A percentile compares a stretch with the other conserved stretches of the same genome.
These are phyloP conservation scores for Folsomia candida DNA, from an alignment of 2,888 invertebrate genomes.

Conservation along the genomic window DNA sequence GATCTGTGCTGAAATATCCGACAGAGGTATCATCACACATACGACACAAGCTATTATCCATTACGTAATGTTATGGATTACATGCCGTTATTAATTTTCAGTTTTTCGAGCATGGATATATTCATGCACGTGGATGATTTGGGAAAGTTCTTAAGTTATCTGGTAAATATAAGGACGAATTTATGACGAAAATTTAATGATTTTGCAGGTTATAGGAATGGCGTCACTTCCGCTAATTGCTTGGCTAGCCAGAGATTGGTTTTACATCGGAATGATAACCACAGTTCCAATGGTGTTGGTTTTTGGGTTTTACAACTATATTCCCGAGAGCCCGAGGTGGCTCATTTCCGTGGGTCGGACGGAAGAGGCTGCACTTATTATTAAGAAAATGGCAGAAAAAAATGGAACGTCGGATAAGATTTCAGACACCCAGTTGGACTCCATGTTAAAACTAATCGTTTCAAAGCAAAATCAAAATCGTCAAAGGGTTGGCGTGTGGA, in stretches of 20 bases:
- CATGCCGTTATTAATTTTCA: conserved; percentile 13
- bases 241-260: conserved; percentile 51
- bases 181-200: neutral
- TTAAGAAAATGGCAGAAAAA: conserved; percentile 25
- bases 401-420: conserved; percentile 33
- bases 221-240: conserved; percentile 51
- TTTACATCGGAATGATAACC: conserved; percentile 50
- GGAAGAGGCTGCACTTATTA: conserved; percentile 23
- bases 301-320: neutral
- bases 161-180: neutral
- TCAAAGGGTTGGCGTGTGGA: conserved; percentile 26
- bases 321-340: conserved; percentile 36
- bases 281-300: conserved; percentile 18
- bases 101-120: conserved; percentile 36
- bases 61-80: neutral
- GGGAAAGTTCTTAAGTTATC: conserved; percentile 8
- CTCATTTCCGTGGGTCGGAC: conserved; percentile 42
- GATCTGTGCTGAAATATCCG: conserved; percentile 43
- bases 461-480: conserved; percentile 33
- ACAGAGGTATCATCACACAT: conserved; percentile 39
- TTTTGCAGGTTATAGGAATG: conserved; percentile 48
- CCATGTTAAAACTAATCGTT: conserved; percentile 32
- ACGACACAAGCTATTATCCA: neutral
- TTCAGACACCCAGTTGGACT: conserved; percentile 24
- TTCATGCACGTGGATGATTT: conserved; percentile 26